Conservation (phyloP, 2,797 vertebrate species). For the Sciurus vulgaris region DNA sequence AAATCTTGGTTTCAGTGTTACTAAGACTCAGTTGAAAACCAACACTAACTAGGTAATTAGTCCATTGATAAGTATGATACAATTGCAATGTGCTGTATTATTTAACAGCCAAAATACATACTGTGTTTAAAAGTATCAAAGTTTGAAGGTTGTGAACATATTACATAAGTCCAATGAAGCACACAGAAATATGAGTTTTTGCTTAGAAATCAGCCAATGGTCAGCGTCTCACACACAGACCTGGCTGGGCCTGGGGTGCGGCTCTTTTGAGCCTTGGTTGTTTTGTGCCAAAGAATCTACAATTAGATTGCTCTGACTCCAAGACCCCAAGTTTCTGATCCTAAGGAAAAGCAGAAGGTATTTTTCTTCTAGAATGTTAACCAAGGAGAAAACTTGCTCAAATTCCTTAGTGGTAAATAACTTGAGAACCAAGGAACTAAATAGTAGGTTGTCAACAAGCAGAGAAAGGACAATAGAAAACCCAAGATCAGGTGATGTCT, state of each 20-base stretch:
- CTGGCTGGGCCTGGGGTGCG: neutral
- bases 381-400: slow-evolving; percentile 15
- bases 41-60: neutral
- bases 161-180: neutral
- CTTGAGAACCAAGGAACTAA: neutral
- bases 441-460: neutral
- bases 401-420: neutral
- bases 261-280: neutral
- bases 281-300: neutral
- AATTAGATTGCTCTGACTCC: neutral
- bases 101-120: neutral
- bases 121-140: neutral
- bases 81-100: neutral
- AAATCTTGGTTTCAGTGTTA: neutral
- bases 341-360: neutral
- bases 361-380: slow-evolving; percentile 39
- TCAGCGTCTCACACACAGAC: neutral
- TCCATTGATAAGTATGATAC: neutral
- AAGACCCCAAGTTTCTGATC: neutral
- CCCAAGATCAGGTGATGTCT: neutral
- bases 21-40: slow-evolving; percentile 9
- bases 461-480: neutral
- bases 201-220: neutral
- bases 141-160: neutral
- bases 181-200: neutral